These are phyloP conservation scores for Ardeotis arabs DNA, from an alignment of 2,113 vertebrate species.

Conservation along the genomic window DNA sequence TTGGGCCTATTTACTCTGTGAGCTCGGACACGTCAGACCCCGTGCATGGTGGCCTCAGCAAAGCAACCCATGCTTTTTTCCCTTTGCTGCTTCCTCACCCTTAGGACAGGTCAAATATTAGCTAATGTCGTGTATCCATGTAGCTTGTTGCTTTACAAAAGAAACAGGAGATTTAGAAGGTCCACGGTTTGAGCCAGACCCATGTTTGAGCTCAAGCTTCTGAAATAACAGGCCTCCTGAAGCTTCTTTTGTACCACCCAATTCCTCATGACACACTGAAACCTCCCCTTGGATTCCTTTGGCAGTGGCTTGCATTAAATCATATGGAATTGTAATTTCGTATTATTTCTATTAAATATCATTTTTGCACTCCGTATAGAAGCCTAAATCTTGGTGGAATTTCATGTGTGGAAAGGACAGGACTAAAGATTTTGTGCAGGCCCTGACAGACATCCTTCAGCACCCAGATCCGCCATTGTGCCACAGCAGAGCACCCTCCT, in stretches of 20 bases:
- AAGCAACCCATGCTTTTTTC: accelerated
- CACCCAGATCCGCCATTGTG: not conserved
- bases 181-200: not conserved
- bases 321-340: not conserved
- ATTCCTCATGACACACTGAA: accelerated
- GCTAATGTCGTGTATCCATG: not conserved
- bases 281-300: not conserved
- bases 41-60: accelerated
- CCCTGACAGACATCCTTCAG: too few relatives aligned
- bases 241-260: not conserved
- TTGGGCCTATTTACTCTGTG: not conserved
- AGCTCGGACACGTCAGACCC: accelerated
- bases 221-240: not conserved
- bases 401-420: accelerated
- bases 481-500: not conserved
- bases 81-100: not conserved
- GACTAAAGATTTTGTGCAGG: not conserved
- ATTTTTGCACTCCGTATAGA: not conserved
- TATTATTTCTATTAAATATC: not conserved
- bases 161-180: not conserved
- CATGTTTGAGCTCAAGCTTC: not conserved
- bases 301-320: not conserved
- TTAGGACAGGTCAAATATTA: not conserved
- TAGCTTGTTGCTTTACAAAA: not conserved
- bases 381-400: not conserved